Base-by-base conservation (phyloP, 1,140 invertebrate genomes). In the Pseudomyrmex dendroicus region DNA sequence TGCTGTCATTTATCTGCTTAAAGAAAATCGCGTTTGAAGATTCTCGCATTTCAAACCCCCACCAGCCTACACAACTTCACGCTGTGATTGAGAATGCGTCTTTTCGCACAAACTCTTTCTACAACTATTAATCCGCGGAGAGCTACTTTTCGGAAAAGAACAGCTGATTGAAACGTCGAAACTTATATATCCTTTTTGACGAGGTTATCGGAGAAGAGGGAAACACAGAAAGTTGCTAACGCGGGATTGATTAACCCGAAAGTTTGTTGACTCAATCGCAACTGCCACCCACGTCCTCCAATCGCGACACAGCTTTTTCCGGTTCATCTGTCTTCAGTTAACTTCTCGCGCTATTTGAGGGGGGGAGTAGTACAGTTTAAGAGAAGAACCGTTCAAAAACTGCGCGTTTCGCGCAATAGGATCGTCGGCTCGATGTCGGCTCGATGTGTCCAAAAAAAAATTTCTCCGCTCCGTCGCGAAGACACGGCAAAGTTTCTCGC, bases 201-300 rank as follows among this genome's bases (percentile, higher is more conserved):
- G 44, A 44, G 54, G 25, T n/a, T 12, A n/a, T 59, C n/a, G 59
- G 54, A 59, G 2, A 20, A 76, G 52, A 66, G 35, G 54, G 12
- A 25, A 25, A 13, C 35, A 57, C 20, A 54, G 59, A 15, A 57
- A 50, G n/a, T 12, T 48, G 25, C 54, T 72, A 72, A 72, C 66
- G 54, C n/a, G 44, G 59, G 54, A 20, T 80, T 80, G 54, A 80
- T 80, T 59, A 70, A 61, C 44, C 56, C 20, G 35, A 72, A 80
- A 54, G 48, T 70, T 35, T 59, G 54, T 17, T 44, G 54, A 67
- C 57, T 76, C 48, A 3, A 3, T 52, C 17, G 54, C 54, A 72
- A 72, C 61, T 22, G 15, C 44, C 17, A 46, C 48, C 68, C 44
- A 25, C 52, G 10, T 20, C 52, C 56, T 25, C 22, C 20, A 22